phyloP scores from a whole-genome alignment of 92 coral and sea anemone species.

The Epizoanthus ramosus region DNA sequence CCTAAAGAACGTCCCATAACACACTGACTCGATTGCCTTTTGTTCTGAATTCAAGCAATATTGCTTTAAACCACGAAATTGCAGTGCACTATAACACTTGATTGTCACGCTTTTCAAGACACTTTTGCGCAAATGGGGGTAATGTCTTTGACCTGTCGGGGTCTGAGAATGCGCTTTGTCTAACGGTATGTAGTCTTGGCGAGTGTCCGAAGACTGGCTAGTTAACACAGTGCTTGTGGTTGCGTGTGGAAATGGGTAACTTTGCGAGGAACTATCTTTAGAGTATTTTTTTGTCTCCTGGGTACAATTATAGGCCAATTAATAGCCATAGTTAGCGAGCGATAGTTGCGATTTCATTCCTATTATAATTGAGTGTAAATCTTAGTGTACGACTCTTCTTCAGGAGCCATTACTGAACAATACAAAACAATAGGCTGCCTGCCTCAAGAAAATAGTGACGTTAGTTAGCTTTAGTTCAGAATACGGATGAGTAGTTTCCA shows the following conservation, averaged over 20 bases:
- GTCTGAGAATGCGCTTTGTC: background rate
- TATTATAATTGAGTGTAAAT: conserved; percentile 14
- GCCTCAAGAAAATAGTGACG: conserved; percentile 15
- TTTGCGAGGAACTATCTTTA: conserved; percentile 7
- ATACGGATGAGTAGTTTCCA: conserved; percentile 8
- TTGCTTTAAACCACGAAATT: conserved; percentile 8
- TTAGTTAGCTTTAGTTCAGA: background rate
- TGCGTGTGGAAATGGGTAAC: background rate
- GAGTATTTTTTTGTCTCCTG: conserved; percentile 4
- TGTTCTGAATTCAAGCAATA: conserved; percentile 30
- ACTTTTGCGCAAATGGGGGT: conserved; percentile 19
- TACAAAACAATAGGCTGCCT: conserved; percentile 22
- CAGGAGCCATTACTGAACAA: conserved; percentile 24
- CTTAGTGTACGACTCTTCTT: background rate
- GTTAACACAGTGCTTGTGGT: background rate
- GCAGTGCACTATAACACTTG: background rate
- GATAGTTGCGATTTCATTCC: background rate
- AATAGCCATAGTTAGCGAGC: background rate
- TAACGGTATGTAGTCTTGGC: conserved; percentile 21
- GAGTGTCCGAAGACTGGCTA: background rate
- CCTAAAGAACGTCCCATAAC: background rate
- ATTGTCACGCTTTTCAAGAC: background rate
- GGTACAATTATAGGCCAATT: conserved; percentile 25
- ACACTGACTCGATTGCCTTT: conserved; percentile 7
- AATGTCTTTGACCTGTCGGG: conserved; percentile 1